A percentile compares a stretch with the other conserved stretches of the same genome.
Evolutionary conservation across 2,113 vertebrate species (phyloP).

Genomic region (Cochlearius cochlearius): DNA sequence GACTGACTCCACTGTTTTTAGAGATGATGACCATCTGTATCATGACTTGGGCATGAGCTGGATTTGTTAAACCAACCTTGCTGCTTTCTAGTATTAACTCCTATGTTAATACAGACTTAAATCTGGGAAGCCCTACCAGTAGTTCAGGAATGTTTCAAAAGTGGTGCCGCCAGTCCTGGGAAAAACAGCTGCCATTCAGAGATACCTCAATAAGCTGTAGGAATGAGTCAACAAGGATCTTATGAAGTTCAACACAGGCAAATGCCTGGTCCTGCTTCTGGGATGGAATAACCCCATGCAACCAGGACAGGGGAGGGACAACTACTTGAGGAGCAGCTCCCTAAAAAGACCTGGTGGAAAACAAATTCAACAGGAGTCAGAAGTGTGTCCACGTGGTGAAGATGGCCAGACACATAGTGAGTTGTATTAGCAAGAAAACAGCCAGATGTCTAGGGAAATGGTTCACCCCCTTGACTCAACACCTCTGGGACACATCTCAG

Average conservation of each 20-base stretch:
- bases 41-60: background rate
- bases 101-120: background rate
- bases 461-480: background rate
- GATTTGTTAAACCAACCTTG: background rate
- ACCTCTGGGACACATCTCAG: background rate
- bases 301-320: background rate
- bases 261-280: background rate
- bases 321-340: background rate
- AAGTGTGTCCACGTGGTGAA: background rate
- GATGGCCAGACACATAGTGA: background rate
- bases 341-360: background rate
- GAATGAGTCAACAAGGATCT: background rate
- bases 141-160: background rate
- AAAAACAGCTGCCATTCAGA: background rate
- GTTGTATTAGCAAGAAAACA: background rate
- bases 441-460: background rate
- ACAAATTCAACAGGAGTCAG: background rate
- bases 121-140: background rate
- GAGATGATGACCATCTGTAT: background rate
- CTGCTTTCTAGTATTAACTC: background rate
- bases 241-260: background rate
- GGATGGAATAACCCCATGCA: background rate
- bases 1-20: background rate
- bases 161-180: background rate
- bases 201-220: background rate